Evolutionary conservation across 2,888 invertebrate species (phyloP).

Genomic region (Geotrupes spiniger): DNA sequence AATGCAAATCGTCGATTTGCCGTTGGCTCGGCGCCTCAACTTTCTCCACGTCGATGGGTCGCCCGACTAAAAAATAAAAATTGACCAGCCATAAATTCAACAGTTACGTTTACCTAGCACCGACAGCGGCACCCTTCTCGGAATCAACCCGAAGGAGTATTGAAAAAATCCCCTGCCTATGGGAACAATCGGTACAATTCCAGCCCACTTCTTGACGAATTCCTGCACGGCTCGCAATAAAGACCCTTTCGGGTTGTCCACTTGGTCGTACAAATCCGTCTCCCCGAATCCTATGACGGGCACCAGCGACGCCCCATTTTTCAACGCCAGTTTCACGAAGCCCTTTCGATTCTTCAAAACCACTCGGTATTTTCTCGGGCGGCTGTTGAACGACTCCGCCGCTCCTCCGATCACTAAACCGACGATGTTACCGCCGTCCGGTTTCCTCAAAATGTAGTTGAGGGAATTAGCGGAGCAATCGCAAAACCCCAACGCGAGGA

Average conservation of each 20-base stretch:
- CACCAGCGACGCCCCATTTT: slow-evolving; percentile 71
- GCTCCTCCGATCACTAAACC: slow-evolving; percentile 87
- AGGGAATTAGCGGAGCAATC: slow-evolving; percentile 68
- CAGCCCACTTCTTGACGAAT: slow-evolving; percentile 62
- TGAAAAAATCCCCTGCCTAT: slow-evolving; percentile 66
- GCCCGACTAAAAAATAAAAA: too few species aligned
- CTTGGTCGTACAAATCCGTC: slow-evolving; percentile 77
- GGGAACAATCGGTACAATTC: slow-evolving; percentile 73
- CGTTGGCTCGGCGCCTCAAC: slow-evolving; percentile 69
- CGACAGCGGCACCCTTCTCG: slow-evolving; percentile 73
- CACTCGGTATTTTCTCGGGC: slow-evolving; percentile 71
- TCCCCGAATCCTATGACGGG: slow-evolving; percentile 92
- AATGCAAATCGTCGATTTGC: slow-evolving; percentile 74
- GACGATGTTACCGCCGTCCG: slow-evolving; percentile 59
- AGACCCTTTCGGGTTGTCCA: slow-evolving; percentile 70
- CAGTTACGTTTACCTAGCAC: slow-evolving; percentile 90
- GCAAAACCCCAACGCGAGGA: slow-evolving; percentile 54
- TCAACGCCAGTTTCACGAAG: slow-evolving; percentile 42
- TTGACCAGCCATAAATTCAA: too few species aligned
- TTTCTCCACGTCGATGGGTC: slow-evolving; percentile 74
- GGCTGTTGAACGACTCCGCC: slow-evolving; percentile 79
- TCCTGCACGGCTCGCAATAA: slow-evolving; percentile 66
- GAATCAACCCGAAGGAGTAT: slow-evolving; percentile 65
- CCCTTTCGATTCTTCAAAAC: slow-evolving; percentile 73
- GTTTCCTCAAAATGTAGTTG: slow-evolving; percentile 57